Evolutionary conservation across 2,797 vertebrate genomes (phyloP), one percentile per base, ranked within the genome.

Genomic region (Cuniculus paca): DNA sequence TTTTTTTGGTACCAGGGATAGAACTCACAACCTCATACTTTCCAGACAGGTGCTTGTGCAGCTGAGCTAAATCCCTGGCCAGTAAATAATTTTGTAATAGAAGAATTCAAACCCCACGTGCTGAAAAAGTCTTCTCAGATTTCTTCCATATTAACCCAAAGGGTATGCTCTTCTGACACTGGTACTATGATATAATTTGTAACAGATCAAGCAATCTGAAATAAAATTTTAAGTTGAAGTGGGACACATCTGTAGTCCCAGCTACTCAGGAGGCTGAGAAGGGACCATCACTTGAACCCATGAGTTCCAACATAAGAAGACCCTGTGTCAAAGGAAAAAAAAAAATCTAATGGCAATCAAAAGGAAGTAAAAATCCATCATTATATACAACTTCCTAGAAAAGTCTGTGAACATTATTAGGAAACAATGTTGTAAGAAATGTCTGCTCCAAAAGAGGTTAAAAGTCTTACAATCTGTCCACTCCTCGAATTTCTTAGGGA

Each of bases 281-380:
- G 24, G 39, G 39, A 61, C 24, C 56, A 19, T 45, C 56, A 61
- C 26, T 50, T 93, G 45, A 70, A n/a, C 54, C 48, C 3, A 19
- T 22, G 31, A 85, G 56, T 77, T 84, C 50, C 31, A 92, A 70
- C 61, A 85, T 26, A 50, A 31, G 39, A 24, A 72, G 19, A 52
- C 26, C 24, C 20, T 42, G 20, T 48, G 10, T 72, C 70, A 72
- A 72, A 26, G 36, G 22, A 65, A 48, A 85, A 85, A 85, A 85
- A 39, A 74, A 52, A 26, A n/a, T 36, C 22, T 83, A 90, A 91
- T 60, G 52, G 14, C 58, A 85, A 89, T 22, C 80, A 79, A 95
- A 88, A 91, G n/a, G 65, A 95, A 95, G 58, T 95, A 63, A 95
- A 92, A 81, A 72, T 19, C 42, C 14, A 39, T 70, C 60, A 85